A percentile compares a stretch with the other conserved stretches of the same genome.
phyloP scores from a whole-genome alignment of 2,113 vertebrate species.

The Corythornis cristatus region DNA sequence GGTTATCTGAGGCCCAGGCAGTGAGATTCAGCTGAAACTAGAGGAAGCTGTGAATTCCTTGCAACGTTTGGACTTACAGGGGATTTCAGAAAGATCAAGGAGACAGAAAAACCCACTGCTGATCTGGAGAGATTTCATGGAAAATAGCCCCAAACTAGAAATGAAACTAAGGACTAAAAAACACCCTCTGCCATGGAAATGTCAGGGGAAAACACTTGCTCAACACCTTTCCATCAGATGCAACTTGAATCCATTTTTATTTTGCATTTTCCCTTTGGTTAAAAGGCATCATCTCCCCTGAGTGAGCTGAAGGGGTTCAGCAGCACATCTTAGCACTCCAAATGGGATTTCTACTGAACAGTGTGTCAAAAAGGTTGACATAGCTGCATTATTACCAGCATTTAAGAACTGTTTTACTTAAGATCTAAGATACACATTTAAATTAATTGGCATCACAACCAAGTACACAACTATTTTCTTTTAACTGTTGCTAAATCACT shows the following conservation, averaged over 20 bases:
- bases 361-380: background rate
- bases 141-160: background rate
- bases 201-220: background rate
- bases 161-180: background rate
- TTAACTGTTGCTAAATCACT: background rate
- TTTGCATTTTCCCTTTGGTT: background rate
- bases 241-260: background rate
- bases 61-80: background rate
- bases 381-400: background rate
- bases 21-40: background rate
- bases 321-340: background rate
- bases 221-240: background rate
- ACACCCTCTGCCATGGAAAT: background rate
- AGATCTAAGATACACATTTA: background rate
- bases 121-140: background rate
- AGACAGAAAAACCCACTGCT: background rate
- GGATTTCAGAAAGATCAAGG: background rate
- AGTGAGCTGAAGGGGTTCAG: background rate
- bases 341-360: background rate
- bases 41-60: background rate
- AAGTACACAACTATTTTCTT: background rate
- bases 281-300: background rate
- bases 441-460: background rate
- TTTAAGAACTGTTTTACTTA: background rate
- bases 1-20: background rate